Evolutionary conservation across 1,140 invertebrate species (phyloP), one percentile per base, ranked within the genome.

Genomic region (Sminthurides bifidus): DNA sequence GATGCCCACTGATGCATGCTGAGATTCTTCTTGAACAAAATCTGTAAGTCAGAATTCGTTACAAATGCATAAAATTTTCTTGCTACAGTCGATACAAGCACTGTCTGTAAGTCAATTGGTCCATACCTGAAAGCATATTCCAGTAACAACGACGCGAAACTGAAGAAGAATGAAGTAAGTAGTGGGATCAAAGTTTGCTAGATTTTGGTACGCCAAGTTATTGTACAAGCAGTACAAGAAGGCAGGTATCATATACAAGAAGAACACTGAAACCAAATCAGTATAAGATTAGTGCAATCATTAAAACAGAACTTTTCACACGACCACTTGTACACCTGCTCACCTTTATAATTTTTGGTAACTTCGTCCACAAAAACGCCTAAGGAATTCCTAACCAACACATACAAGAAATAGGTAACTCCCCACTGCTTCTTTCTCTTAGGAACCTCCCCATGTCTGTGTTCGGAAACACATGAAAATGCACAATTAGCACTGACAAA

Each of bases 151-250:
- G 26, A 95, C 90, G 66, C 92, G 74, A 50, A 95, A 79, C 73
- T 97, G 92, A 6, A 97, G 74, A n/a, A 95, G 73, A 24, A 95
- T 73, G 70, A 87, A 93, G 68, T 97, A 95, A 8, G 91, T 92
- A 8, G 92, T 94, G 5, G 92, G 91, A 70, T 95, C 92, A 74
- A 92, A 95, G 23, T 77, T 79, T 19, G 84, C 81, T 58, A 96
- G 73, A 75, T 94, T 95, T 21, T 87, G 77, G 74, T 93, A 97
- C 12, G 89, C 80, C 63, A 97, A 76, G 74, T 95, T 95, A 69
- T 97, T 96, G 72, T 96, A 96, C 3, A 95, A 73, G 68, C 89
- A 93, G 70, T 97, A 97, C 27, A 95, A 73, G 63, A 85, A 77
- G 5, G 91, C 84, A 40, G 92, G 92, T 52, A 95, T 79, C 73